These are phyloP conservation scores for Macropodus opercularis DNA, from an alignment of 2,797 vertebrate genomes.

Conservation along the genomic window DNA sequence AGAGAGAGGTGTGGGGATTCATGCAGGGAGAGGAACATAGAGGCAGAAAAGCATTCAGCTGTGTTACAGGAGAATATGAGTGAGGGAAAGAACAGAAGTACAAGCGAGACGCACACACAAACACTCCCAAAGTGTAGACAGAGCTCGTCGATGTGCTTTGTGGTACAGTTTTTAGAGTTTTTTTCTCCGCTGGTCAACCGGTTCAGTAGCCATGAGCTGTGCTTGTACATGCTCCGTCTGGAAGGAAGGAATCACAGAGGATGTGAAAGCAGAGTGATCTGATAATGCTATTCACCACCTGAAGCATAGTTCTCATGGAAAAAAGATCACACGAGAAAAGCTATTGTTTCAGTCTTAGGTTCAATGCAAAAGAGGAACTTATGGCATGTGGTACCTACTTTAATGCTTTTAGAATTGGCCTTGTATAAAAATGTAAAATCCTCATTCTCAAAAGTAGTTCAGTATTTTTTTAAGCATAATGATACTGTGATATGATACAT, in stretches of 20 bases:
- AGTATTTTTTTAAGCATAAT: too few relatives aligned
- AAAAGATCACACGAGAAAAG: slow-evolving; percentile 6
- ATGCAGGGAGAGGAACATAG: slow-evolving; percentile 46
- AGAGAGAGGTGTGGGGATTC: slow-evolving; percentile 35
- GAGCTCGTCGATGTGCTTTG: slow-evolving; percentile 27
- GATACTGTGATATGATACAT: too few relatives aligned
- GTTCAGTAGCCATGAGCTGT: slow-evolving; percentile 37
- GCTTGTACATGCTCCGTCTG: slow-evolving; percentile 16
- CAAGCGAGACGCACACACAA: slow-evolving; percentile 19
- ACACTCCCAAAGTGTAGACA: slow-evolving; percentile 18
- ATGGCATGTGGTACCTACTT: too few relatives aligned
- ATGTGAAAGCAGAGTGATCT: slow-evolving; percentile 13
- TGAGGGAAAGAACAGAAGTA: slow-evolving; percentile 39
- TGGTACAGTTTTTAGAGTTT: slow-evolving; percentile 16
- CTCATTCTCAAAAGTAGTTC: too few relatives aligned
- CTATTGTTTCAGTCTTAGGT: too few relatives aligned
- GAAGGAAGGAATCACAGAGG: slow-evolving; percentile 12
- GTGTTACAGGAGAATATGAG: slow-evolving; percentile 50
- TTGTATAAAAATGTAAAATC: background rate
- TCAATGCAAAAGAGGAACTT: too few relatives aligned
- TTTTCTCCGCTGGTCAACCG: slow-evolving; percentile 42
- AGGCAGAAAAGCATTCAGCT: slow-evolving; percentile 48
- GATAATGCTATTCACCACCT: slow-evolving; percentile 8
- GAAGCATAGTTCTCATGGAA: background rate
- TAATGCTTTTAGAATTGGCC: too few relatives aligned